Evolutionary conservation across 1,140 invertebrate species (phyloP), one percentile per base, ranked within the genome.

Genomic region (Aphis gossypii): DNA sequence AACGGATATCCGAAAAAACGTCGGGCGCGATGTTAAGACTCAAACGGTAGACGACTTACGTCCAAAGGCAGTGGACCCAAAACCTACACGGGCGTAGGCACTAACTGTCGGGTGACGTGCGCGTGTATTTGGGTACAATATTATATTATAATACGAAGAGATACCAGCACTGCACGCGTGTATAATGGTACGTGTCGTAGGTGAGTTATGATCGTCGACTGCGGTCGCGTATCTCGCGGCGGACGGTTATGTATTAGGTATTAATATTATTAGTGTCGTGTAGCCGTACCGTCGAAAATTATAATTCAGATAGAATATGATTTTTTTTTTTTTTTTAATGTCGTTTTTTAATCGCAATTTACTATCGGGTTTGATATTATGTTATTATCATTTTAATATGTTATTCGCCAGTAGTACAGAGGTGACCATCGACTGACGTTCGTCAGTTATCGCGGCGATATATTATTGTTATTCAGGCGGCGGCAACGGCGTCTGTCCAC

Each of bases 291-390:
- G 60, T 20, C 30, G n/a, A 76, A n/a, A 76, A 76, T 35, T n/a
- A n/a, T n/a, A 76, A n/a, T 76, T 76, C 14, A n/a, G 60, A 7
- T 6, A 76, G 4, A 76, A 35, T 68, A n/a, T 60, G 7, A 60
- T 68, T 68, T n/a, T 68, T 76, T 35, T n/a, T 68, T n/a, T 76
- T n/a, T 68, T 35, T 35, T 35, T 35, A 35, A 35, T 35, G 35
- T 35, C 35, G 35, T 35, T 35, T 35, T 76, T 2, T 76, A 76
- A 76, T n/a, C 60, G n/a, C 60, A 76, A 76, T 76, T 76, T 76
- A n/a, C 18, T 76, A 76, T 76, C 60, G 30, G 60, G 60, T n/a
- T 76, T 76, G 60, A 76, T 76, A 76, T 76, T 76, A 76, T 76
- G 18, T 68, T 30, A n/a, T 76, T 76, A 18, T 51, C 48, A 51